Evolutionary conservation across 2,113 vertebrate species (phyloP).

Genomic region (Halichoerus grypus): DNA sequence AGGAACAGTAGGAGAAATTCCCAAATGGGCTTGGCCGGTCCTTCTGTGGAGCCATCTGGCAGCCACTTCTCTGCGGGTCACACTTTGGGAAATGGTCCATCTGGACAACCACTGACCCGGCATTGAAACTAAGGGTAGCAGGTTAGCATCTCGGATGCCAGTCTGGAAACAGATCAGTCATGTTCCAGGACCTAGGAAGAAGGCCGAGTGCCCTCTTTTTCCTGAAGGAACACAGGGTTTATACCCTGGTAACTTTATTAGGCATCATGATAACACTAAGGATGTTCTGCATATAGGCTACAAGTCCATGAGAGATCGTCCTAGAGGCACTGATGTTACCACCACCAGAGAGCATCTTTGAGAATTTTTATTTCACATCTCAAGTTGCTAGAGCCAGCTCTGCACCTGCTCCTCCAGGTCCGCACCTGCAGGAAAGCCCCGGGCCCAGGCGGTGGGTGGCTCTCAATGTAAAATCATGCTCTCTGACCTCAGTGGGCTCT

Average conservation of each 20-base stretch:
- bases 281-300: accelerated
- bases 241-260: accelerated
- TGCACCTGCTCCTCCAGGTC: not conserved
- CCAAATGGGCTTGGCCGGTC: accelerated
- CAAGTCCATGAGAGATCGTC: accelerated
- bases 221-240: not conserved
- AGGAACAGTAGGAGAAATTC: not conserved
- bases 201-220: not conserved
- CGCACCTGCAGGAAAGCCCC: accelerated
- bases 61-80: not conserved
- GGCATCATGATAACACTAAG: accelerated
- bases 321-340: not conserved
- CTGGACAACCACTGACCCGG: not conserved
- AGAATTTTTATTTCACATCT: not conserved
- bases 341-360: not conserved
- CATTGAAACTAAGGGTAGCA: not conserved
- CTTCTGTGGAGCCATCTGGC: not conserved
- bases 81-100: not conserved
- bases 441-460: accelerated
- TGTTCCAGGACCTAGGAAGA: not conserved
- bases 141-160: not conserved
- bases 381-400: accelerated
- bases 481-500: not conserved
- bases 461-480: accelerated
- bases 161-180: not conserved